Evolutionary conservation across 2,888 invertebrate genomes (phyloP).

Genomic region (Silvanus unidentatus): DNA sequence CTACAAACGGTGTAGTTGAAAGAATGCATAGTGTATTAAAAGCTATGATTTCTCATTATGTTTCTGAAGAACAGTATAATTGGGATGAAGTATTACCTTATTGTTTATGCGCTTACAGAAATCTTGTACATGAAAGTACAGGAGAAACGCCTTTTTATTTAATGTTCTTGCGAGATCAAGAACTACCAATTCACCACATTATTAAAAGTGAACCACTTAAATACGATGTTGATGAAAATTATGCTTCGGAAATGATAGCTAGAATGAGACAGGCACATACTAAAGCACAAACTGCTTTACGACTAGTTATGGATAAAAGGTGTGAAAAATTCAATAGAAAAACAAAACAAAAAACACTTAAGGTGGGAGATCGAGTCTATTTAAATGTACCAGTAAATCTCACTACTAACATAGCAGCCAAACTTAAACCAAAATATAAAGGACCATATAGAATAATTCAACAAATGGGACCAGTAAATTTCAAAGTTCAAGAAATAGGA

Average conservation of each 20-base stretch:
- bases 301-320: not conserved
- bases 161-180: slow-evolving; percentile 22
- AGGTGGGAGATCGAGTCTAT: slow-evolving; percentile 9
- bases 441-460: slow-evolving; percentile 3
- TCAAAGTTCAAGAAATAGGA: slow-evolving; percentile 10
- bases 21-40: slow-evolving; percentile 29
- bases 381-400: slow-evolving; percentile 1
- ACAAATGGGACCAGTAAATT: slow-evolving; percentile 13
- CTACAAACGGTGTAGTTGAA: slow-evolving; percentile 32
- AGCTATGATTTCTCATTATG: slow-evolving; percentile 27
- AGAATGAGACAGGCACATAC: slow-evolving; percentile 6
- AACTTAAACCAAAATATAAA: not conserved
- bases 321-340: slow-evolving; percentile 1
- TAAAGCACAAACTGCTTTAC: slow-evolving; percentile 2
- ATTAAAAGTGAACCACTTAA: slow-evolving; percentile 9
- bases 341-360: slow-evolving; percentile 1
- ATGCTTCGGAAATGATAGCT: slow-evolving; percentile 6
- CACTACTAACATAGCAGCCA: not conserved
- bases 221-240: slow-evolving; percentile 13
- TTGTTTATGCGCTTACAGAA: slow-evolving; percentile 24
- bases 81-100: slow-evolving; percentile 31
- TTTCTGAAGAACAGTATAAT: slow-evolving; percentile 20
- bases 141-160: slow-evolving; percentile 22
- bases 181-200: slow-evolving; percentile 18
- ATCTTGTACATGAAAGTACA: slow-evolving; percentile 18